These are phyloP conservation scores for Sarcophaga carnaria DNA, from an alignment of 2,888 invertebrate genomes.

Conservation along the genomic window DNA sequence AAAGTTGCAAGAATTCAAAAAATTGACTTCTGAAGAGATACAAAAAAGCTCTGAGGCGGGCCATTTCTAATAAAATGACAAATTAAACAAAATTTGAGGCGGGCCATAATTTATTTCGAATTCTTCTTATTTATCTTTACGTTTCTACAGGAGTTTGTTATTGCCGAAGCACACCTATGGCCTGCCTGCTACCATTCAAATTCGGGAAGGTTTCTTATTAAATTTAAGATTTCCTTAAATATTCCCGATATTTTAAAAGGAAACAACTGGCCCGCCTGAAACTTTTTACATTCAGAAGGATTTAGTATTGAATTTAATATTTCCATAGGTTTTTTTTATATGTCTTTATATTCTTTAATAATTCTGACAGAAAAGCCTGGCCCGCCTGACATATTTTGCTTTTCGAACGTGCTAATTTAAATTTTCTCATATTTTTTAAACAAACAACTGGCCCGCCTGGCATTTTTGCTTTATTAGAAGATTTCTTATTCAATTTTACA, in stretches of 20 bases:
- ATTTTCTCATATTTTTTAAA: too few species aligned
- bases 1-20: not conserved
- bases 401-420: not conserved
- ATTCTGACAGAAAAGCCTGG: not conserved
- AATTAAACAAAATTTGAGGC: conserved; percentile 12
- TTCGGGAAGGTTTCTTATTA: too few species aligned
- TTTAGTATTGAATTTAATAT: not conserved
- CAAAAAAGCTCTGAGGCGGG: not conserved
- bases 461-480: not conserved
- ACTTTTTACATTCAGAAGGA: not conserved
- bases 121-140: not conserved
- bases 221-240: too few species aligned
- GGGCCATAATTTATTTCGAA: not conserved
- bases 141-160: not conserved
- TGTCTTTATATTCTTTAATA: not conserved
- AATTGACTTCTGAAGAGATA: not conserved
- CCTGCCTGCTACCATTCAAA: not conserved
- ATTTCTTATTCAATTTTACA: not conserved
- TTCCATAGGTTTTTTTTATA: not conserved
- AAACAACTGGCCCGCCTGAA: conserved; percentile 35
- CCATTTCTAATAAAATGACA: not conserved
- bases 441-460: not conserved
- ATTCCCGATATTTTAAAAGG: not conserved
- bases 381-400: not conserved
- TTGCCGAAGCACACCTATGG: not conserved